Conservation (phyloP, 2,888 invertebrate species). For the Ophion obscuratus region DNA sequence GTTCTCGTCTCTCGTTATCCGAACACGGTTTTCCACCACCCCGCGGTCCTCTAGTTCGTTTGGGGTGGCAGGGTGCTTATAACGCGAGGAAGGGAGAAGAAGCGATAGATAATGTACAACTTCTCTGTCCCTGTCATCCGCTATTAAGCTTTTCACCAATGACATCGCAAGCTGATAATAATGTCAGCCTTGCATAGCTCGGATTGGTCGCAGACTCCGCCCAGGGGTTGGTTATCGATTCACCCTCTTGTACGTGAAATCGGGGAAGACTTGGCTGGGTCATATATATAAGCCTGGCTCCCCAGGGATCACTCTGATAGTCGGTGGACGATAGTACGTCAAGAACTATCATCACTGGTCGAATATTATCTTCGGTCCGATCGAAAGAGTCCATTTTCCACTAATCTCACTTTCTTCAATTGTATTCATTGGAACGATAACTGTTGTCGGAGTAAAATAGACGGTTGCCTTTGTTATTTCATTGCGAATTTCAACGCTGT, state of each 20-base stretch:
- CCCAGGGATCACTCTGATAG: constrained; percentile 74
- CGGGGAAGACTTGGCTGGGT: constrained; percentile 32
- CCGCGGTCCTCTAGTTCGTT: constrained; percentile 4
- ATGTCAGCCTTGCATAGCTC: constrained; percentile 62
- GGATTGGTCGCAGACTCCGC: constrained; percentile 78
- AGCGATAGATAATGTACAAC: constrained; percentile 63
- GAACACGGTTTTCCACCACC: constrained; percentile 37
- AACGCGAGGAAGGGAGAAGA: constrained; percentile 9
- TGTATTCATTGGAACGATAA: not conserved
- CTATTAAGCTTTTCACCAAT: constrained; percentile 73
- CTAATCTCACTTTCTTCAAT: not conserved
- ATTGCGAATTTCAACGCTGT: constrained; percentile 1
- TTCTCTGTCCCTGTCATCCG: constrained; percentile 56
- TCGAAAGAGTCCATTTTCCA: not conserved
- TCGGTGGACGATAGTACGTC: constrained; percentile 61
- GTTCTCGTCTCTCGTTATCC: constrained; percentile 51
- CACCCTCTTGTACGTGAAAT: constrained; percentile 71
- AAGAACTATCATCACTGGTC: constrained; percentile 11
- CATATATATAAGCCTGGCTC: constrained; percentile 76
- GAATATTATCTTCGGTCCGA: not conserved
- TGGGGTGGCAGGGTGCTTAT: not conserved
- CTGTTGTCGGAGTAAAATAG: not conserved
- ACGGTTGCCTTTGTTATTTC: not conserved
- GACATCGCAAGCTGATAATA: constrained; percentile 67
- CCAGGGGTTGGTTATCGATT: constrained; percentile 81